Conservation (phyloP, 2,888 invertebrate genomes). For the Protonemura montana region DNA sequence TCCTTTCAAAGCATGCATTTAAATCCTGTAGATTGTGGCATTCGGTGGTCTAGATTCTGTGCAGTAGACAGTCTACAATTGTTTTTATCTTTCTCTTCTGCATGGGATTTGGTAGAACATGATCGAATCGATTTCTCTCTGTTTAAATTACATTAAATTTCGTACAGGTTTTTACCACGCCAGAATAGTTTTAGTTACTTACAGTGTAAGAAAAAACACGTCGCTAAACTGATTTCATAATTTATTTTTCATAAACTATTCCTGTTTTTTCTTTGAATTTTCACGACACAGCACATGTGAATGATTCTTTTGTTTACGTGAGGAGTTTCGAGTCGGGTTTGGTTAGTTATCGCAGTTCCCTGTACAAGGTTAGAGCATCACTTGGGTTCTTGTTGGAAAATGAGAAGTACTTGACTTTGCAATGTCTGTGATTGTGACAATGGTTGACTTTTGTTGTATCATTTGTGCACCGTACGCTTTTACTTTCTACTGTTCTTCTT, state of each 20-base stretch:
- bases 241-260: neutral
- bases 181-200: too few relatives aligned
- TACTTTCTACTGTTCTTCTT: neutral
- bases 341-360: slow-evolving; percentile 23
- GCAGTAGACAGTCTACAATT: neutral
- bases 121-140: neutral
- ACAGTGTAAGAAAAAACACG: too few relatives aligned
- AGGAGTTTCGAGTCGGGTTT: neutral
- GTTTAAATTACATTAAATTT: neutral
- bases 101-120: neutral
- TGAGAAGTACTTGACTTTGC: neutral
- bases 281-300: slow-evolving; percentile 16
- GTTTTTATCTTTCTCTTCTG: neutral
- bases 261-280: neutral
- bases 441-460: slow-evolving; percentile 39
- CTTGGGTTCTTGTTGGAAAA: neutral
- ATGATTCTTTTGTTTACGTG: neutral
- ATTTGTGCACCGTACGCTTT: slow-evolving; percentile 28
- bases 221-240: too few relatives aligned
- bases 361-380: slow-evolving; percentile 27
- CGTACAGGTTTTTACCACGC: neutral
- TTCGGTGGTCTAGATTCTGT: neutral
- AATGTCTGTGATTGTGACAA: slow-evolving; percentile 36
- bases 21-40: neutral
- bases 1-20: neutral